Conservation (phyloP, 2,113 vertebrate genomes). For the Centrocercus urophasianus region DNA sequence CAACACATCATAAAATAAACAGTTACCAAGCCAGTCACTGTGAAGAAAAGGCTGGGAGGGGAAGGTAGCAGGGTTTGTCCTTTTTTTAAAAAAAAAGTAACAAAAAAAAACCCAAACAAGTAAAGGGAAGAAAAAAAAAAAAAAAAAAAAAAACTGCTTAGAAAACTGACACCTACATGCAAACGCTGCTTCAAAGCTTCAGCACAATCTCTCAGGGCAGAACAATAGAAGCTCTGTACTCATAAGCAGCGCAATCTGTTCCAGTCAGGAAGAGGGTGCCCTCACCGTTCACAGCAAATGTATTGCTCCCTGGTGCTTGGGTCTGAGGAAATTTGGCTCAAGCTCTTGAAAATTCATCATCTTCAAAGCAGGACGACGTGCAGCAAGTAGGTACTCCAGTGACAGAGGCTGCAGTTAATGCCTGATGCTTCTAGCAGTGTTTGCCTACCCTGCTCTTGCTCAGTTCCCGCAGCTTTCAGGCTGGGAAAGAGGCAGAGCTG, state of each 20-base stretch:
- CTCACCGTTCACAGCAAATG: not conserved
- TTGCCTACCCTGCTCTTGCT: not conserved
- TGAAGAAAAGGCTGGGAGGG: slow-evolving; percentile 36
- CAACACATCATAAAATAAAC: slow-evolving; percentile 53
- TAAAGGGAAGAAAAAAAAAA: not conserved
- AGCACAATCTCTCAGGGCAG: not conserved
- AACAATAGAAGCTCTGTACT: slow-evolving; percentile 46
- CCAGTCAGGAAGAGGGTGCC: slow-evolving; percentile 39
- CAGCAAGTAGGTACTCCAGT: not conserved
- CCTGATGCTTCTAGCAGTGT: not conserved
- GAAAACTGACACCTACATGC: slow-evolving; percentile 63
- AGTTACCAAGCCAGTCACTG: slow-evolving; percentile 32
- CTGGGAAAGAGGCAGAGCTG: not conserved
- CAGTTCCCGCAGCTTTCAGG: not conserved
- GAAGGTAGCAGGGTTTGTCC: not conserved
- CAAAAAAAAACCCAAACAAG: not conserved
- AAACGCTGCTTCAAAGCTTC: slow-evolving; percentile 33
- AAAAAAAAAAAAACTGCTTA: slow-evolving; percentile 5
- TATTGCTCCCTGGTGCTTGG: not conserved
- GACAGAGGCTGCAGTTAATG: not conserved
- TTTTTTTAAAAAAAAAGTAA: not conserved
- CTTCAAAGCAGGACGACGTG: not conserved
- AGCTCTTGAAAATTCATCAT: not conserved
- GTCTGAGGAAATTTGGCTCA: not conserved
- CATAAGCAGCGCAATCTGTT: slow-evolving; percentile 5